Conservation (phyloP, 2,888 invertebrate genomes). For the Callyntrura sp. region DNA sequence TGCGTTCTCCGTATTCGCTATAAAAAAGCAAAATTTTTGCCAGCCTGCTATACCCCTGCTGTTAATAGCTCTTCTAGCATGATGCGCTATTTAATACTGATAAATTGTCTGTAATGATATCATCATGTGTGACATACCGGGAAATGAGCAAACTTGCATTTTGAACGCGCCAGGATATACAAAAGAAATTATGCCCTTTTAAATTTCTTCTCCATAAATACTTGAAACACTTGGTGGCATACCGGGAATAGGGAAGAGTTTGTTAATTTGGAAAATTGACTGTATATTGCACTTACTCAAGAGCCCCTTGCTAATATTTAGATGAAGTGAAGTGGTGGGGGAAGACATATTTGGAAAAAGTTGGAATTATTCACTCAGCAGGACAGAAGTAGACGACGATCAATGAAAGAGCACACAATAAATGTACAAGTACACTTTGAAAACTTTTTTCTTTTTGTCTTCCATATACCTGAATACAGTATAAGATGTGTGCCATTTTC, state of each 20-base stretch:
- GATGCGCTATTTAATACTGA: background rate
- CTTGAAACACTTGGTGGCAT: too few relatives aligned
- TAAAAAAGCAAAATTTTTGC: background rate
- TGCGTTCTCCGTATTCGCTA: conserved; percentile 2
- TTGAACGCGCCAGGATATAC: too few relatives aligned
- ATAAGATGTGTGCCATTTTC: too few relatives aligned
- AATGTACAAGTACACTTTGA: conserved; percentile 35
- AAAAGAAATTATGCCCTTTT: too few relatives aligned
- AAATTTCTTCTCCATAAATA: too few relatives aligned
- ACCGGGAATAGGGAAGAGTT: too few relatives aligned
- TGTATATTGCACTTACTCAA: too few relatives aligned
- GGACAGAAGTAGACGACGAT: background rate
- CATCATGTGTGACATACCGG: background rate
- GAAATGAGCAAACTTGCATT: too few relatives aligned
- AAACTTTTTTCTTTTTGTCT: conserved; percentile 30
- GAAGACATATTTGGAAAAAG: too few relatives aligned
- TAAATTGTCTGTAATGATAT: background rate
- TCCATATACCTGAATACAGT: background rate
- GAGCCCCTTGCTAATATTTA: too few relatives aligned
- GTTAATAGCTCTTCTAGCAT: background rate
- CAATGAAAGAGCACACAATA: conserved; percentile 31
- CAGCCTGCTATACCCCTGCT: background rate
- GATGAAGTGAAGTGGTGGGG: too few relatives aligned
- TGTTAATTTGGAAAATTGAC: too few relatives aligned
- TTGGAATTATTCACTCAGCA: background rate